Conservation (phyloP, 2,797 vertebrate species). For the Sebastiscus tertius region DNA sequence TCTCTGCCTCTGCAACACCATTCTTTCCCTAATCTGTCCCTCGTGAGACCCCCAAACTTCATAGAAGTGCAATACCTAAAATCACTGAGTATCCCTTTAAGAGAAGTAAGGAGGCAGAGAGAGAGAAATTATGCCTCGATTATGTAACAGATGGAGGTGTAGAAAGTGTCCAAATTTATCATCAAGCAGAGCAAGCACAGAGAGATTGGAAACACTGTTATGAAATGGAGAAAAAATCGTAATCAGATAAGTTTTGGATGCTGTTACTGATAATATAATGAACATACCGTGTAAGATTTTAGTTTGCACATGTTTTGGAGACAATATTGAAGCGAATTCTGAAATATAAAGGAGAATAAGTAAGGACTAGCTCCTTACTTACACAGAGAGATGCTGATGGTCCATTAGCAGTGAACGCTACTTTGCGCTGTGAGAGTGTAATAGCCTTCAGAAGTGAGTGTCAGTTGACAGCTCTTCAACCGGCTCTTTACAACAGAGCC, state of each 20-base stretch:
- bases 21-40: background rate
- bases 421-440: constrained; percentile 14
- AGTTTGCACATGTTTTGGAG: background rate
- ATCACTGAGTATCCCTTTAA: background rate
- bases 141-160: constrained; percentile 6
- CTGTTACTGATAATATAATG: background rate
- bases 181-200: background rate
- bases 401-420: constrained; percentile 11
- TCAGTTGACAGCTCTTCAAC: constrained; percentile 36
- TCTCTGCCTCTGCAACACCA: background rate
- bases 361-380: background rate
- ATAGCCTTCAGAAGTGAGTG: constrained; percentile 16
- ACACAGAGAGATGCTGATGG: background rate
- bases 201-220: background rate
- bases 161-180: background rate
- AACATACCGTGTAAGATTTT: background rate
- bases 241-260: background rate
- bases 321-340: background rate
- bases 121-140: background rate
- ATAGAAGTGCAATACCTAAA: background rate
- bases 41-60: background rate
- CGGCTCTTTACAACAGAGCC: constrained; percentile 15
- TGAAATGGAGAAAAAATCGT: background rate
- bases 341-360: background rate
- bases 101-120: background rate